These are phyloP conservation scores for Oedothorax gibbosus DNA, from an alignment of 1,140 invertebrate species.

Conservation along the genomic window DNA sequence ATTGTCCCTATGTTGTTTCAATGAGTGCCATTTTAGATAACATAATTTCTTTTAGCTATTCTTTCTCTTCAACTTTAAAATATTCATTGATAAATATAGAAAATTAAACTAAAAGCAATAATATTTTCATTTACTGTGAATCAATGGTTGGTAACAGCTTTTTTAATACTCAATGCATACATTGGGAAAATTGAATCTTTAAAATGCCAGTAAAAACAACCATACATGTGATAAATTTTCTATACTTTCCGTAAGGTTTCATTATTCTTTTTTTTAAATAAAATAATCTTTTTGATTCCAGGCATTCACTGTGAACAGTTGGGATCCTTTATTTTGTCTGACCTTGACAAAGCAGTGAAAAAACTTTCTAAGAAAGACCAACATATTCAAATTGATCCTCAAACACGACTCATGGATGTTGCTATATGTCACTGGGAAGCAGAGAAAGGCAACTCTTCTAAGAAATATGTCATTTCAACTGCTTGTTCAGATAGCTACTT, in stretches of 20 bases:
- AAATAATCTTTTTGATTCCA: conserved; percentile 7
- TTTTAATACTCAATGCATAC: no score
- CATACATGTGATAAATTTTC: not conserved
- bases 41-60: no score
- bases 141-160: no score
- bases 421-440: conserved; percentile 66
- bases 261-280: not conserved
- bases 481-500: conserved; percentile 81
- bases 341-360: conserved; percentile 63
- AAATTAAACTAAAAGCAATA: no score
- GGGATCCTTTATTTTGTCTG: conserved; percentile 53
- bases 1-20: no score
- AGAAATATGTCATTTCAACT: conserved; percentile 71
- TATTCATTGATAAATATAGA: no score
- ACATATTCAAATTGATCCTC: conserved; percentile 72
- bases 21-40: no score
- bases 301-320: conserved; percentile 65
- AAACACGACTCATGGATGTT: conserved; percentile 79
- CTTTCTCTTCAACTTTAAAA: no score
- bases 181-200: no score
- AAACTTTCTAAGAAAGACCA: conserved; percentile 70
- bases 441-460: conserved; percentile 46
- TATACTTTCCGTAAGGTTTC: not conserved
- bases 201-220: no score
- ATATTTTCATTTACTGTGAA: no score